Evolutionary conservation across 1,140 invertebrate genomes (phyloP), one percentile per base, ranked within the genome.

Genomic region (Zaprionus nigranus): DNA sequence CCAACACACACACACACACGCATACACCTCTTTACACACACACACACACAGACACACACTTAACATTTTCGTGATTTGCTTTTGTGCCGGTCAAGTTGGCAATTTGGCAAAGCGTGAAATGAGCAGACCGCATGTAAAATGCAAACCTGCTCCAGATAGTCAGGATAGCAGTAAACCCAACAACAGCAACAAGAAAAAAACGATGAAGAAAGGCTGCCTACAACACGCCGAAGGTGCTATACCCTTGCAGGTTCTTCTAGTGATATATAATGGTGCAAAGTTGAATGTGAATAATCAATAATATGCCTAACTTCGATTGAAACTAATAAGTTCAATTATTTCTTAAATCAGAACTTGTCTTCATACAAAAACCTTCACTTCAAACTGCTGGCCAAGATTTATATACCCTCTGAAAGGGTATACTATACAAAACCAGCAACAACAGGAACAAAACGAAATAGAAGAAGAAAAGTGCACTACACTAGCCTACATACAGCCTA

Each of bases 51-150:
- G 1, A 20, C 20, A 20, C 1, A 17, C 64, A 61, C 20, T 38
- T 22, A 58, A 68, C 75, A 68, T 86, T 88, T 86, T 83, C 79
- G 78, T 86, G 86, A 80, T 79, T 82, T 87, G 69, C 68, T 75
- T 67, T 66, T 57, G 67, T 83, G 74, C 84, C 78, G 85, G 85
- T 90, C 81, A 88, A 88, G 85, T 88, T 88, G 81, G 85, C 85
- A 88, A 88, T 88, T 88, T 88, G 85, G 85, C 85, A 85, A 88
- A 88, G 85, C 85, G 85, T 88, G 85, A 88, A 88, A 82, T 90
- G 85, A 40, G 65, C 78, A 76, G 75, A 84, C 81, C 85, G 69
- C 81, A 84, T 70, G 6, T 60, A 75, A 72, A 68, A 74, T 46
- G 22, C 57, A 64, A 66, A 70, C 62, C 75, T 63, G 72, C 49